phyloP scores from a whole-genome alignment of 2,797 vertebrate species.

The Enteromius paludinosus region DNA sequence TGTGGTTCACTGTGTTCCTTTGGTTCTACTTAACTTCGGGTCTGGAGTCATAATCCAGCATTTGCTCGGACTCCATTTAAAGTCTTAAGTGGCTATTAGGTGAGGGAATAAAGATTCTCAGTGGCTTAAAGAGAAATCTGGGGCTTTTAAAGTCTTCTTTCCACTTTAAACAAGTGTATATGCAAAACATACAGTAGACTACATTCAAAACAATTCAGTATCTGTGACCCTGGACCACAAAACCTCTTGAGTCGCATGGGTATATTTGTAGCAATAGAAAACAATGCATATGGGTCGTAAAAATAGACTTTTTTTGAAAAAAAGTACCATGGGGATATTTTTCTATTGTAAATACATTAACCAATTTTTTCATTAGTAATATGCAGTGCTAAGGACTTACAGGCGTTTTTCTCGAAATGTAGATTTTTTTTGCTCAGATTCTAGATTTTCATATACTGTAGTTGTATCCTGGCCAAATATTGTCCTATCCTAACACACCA shows the following conservation, averaged over 20 bases:
- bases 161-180: neutral
- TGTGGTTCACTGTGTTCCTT: constrained; percentile 36
- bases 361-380: neutral
- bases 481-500: neutral
- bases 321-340: neutral
- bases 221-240: neutral
- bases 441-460: neutral
- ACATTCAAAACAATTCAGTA: neutral
- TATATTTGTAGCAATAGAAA: neutral
- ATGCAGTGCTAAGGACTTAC: neutral
- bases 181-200: no score
- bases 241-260: neutral
- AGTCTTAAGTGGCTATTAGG: constrained; percentile 31
- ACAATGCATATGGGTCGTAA: neutral
- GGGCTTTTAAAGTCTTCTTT: constrained; percentile 31
- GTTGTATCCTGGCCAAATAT: neutral
- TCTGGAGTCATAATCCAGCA: constrained; percentile 14
- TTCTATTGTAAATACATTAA: neutral
- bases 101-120: constrained; percentile 17
- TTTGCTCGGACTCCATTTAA: constrained; percentile 15
- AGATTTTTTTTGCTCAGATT: no score
- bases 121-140: constrained; percentile 36
- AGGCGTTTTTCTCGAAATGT: no score
- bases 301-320: no score
- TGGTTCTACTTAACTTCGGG: constrained; percentile 22